Percentiles rank a stretch among this genome's conserved stretches.
These are phyloP conservation scores for Leptonema lineaticorne DNA, from an alignment of 1,140 invertebrate genomes.

Conservation along the genomic window DNA sequence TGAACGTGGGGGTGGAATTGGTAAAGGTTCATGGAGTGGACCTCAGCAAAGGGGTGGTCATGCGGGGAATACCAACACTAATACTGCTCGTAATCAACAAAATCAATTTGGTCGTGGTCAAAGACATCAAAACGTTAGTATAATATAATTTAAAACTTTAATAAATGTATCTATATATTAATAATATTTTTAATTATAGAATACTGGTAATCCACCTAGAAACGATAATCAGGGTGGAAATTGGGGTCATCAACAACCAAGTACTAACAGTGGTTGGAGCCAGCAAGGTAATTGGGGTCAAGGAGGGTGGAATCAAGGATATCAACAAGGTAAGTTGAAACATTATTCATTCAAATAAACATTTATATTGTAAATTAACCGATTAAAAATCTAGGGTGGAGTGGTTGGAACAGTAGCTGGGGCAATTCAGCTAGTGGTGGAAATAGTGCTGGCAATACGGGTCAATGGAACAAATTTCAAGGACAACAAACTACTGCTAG, in stretches of 20 bases:
- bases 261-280: neutral
- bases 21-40: neutral
- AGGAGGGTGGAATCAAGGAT: neutral
- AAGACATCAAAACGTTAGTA: slow-evolving; percentile 6
- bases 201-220: neutral
- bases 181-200: neutral
- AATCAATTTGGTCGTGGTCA: neutral
- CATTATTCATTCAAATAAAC: neutral
- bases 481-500: slow-evolving; percentile 2
- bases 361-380: neutral
- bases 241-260: slow-evolving; percentile 13
- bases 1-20: slow-evolving; percentile 9
- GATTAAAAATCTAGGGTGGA: slow-evolving; percentile 6
- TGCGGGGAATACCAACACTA: neutral
- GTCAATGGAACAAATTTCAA: slow-evolving; percentile 15
- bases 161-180: neutral
- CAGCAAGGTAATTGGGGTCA: slow-evolving; percentile 21
- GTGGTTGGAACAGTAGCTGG: slow-evolving; percentile 8
- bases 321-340: neutral
- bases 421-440: neutral
- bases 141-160: no score
- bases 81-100: neutral
- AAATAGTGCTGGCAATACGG: no score
- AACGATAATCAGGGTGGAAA: slow-evolving; percentile 12
- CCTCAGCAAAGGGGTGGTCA: slow-evolving; percentile 4